phyloP scores from a whole-genome alignment of 1,140 invertebrate species.

The Aphelenchoides fujianensis region DNA sequence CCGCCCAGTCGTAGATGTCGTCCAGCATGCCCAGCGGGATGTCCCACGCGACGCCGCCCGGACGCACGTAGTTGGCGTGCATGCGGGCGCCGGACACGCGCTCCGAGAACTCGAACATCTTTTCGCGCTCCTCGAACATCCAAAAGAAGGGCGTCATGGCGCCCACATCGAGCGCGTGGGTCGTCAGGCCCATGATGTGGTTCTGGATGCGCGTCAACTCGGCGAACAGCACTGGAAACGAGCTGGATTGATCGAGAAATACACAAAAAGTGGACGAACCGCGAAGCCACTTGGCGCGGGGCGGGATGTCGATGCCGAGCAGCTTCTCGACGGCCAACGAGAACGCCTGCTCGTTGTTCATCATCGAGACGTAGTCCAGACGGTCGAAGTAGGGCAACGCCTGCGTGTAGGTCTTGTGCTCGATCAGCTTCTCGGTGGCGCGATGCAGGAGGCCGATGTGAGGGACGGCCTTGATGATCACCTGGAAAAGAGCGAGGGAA shows the following conservation, averaged over 20 bases:
- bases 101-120: constrained; percentile 97
- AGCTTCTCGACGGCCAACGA: constrained; percentile 92
- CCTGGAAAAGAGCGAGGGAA: no score
- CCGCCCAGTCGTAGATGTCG: constrained; percentile 85
- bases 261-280: constrained; percentile 69
- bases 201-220: constrained; percentile 88
- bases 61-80: constrained; percentile 91
- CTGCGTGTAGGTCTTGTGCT: constrained; percentile 96
- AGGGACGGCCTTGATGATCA: constrained; percentile 82
- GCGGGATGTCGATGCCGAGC: constrained; percentile 87
- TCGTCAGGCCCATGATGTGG: constrained; percentile 88
- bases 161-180: constrained; percentile 75
- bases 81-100: constrained; percentile 89
- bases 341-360: constrained; percentile 97
- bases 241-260: no score
- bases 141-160: constrained; percentile 96
- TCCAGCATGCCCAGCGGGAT: constrained; percentile 75
- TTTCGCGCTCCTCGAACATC: constrained; percentile 96
- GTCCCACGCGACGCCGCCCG: constrained; percentile 81
- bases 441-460: constrained; percentile 93
- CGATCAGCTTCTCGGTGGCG: constrained; percentile 94
- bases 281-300: constrained; percentile 89
- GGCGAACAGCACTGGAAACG: constrained; percentile 73
- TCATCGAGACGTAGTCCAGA: constrained; percentile 98
- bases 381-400: constrained; percentile 95